These are phyloP conservation scores for Bubalus kerabau DNA, from an alignment of 2,113 vertebrate species.

Conservation along the genomic window DNA sequence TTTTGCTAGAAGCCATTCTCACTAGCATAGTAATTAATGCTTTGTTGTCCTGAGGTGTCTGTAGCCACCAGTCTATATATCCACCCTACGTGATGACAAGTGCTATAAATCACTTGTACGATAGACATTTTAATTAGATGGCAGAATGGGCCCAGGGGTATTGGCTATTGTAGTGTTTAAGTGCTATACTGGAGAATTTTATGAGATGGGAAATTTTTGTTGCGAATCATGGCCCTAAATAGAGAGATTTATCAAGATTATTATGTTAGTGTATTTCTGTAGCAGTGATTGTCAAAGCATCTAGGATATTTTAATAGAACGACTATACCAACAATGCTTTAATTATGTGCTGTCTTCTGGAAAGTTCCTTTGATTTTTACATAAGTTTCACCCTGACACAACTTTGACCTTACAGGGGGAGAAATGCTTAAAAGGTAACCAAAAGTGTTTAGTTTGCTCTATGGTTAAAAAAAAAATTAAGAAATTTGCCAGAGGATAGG, in stretches of 20 bases:
- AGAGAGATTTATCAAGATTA: constrained; percentile 3
- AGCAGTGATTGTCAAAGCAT: background rate
- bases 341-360: background rate
- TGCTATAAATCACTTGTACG: constrained; percentile 48
- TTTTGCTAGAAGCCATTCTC: constrained; percentile 52
- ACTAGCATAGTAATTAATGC: constrained; percentile 43
- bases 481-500: constrained; percentile 5
- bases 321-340: background rate
- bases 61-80: constrained; percentile 45
- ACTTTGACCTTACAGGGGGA: background rate
- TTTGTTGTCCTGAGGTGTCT: constrained; percentile 17
- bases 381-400: background rate
- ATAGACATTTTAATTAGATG: constrained; percentile 65
- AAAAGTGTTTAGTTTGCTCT: background rate
- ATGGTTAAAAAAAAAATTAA: background rate
- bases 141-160: constrained; percentile 37
- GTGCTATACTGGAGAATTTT: constrained; percentile 16
- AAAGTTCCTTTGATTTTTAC: constrained; percentile 10
- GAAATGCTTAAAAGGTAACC: background rate
- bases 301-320: background rate
- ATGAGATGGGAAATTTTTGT: constrained; percentile 36
- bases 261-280: background rate
- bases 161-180: constrained; percentile 20
- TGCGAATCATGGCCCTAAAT: background rate
- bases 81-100: constrained; percentile 53